Base-by-base conservation (phyloP, 2,888 invertebrate species). In the Nebria salina region DNA sequence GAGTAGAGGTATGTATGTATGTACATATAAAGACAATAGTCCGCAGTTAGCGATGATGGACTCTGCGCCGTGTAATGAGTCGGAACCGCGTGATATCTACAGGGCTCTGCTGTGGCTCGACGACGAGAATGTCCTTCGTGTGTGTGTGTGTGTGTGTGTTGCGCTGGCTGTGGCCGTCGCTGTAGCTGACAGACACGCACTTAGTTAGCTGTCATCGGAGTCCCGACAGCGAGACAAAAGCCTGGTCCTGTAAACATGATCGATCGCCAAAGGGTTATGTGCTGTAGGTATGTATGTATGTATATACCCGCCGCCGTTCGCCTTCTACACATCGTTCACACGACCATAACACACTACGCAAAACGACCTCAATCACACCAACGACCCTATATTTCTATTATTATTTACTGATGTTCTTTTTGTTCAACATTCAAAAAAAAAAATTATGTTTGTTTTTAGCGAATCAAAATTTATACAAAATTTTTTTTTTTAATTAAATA, bases 181-280 rank as follows among this genome's bases (percentile, higher is more conserved):
- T 74, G 79, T 79, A 84, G 85, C 85, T 87, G 87, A 86, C 87
- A 87, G 86, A 86, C 86, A 86, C 86, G 86, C 86, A 87, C 87
- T 87, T 87, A 87, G 87, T 87, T 87, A 86, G 86, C 86, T 87
- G 86, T 87, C 86, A 86, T 84, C 85, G 83, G 83, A 82, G 82
- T 82, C 83, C 82, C 84, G 84, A 85, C 84, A 85, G 82, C 82
- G 68, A 83, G 83, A 83, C 83, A 83, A 83, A 82, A 82, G 79
- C 79, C 74, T 65, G 75, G 81, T 70, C 83, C 83, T 82, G 83
- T 83, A 83, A 83, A 83, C 83, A 82, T 83, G 77, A 83, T 83
- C 83, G 83, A 83, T 83, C 82, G 81, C 15, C 75, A 75, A 81
- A 81, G 81, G 81, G 79, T 79, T 79, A 41, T 70, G 34, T 70